phyloP scores from a whole-genome alignment of 2,113 vertebrate genomes.

The Addax nasomaculatus region DNA sequence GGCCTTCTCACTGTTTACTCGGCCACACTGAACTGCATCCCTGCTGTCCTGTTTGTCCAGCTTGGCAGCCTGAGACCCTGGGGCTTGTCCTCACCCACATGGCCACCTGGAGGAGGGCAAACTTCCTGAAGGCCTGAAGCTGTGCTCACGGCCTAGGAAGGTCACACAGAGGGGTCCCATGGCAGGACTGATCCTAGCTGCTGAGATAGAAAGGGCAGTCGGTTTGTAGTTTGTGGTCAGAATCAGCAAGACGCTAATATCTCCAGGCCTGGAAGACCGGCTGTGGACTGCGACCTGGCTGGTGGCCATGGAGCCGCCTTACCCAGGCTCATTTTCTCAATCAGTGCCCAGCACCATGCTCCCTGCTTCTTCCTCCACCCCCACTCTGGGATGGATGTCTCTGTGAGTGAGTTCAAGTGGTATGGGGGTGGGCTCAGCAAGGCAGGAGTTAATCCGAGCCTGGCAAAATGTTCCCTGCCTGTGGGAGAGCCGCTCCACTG shows the following conservation, averaged over 20 bases:
- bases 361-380: neutral
- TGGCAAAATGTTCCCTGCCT: constrained; percentile 55
- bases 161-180: neutral
- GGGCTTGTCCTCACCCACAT: neutral
- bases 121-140: neutral
- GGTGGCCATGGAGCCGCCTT: neutral
- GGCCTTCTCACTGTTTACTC: neutral
- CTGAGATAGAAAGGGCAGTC: neutral
- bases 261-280: neutral
- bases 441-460: constrained; percentile 46
- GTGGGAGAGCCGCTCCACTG: constrained; percentile 43
- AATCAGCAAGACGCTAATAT: neutral
- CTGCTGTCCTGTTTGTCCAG: neutral
- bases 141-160: neutral
- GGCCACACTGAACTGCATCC: neutral
- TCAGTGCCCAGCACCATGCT: neutral
- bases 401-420: neutral
- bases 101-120: neutral
- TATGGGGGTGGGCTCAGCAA: neutral
- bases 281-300: neutral
- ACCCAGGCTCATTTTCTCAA: neutral
- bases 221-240: neutral
- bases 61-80: neutral
- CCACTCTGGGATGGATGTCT: neutral
- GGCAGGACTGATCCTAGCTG: neutral